These are phyloP conservation scores for Sphaerolaimus hirsutus DNA, from an alignment of 2,888 invertebrate genomes.

Conservation along the genomic window DNA sequence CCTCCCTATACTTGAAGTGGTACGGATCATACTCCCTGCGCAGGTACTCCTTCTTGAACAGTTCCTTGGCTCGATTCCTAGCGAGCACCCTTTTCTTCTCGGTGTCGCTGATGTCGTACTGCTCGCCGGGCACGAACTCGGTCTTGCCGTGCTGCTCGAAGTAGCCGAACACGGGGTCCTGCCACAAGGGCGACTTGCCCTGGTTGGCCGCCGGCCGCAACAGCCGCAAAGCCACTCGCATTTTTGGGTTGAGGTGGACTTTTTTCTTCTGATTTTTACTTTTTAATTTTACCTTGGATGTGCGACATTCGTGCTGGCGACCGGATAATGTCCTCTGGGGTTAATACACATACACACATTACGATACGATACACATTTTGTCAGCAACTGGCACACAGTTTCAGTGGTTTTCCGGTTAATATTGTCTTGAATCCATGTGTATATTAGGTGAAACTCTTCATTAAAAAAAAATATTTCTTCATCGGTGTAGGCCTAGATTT, in stretches of 20 bases:
- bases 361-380: too few species aligned
- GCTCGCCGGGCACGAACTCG: slow-evolving; percentile 19
- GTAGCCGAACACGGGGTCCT: slow-evolving; percentile 14
- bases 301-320: too few species aligned
- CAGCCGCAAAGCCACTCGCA: slow-evolving; percentile 17
- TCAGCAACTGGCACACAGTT: too few species aligned
- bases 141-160: slow-evolving; percentile 20
- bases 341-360: too few species aligned
- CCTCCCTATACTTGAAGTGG: slow-evolving; percentile 20
- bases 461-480: too few species aligned
- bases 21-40: slow-evolving; percentile 22
- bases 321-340: too few species aligned
- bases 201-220: slow-evolving; percentile 23
- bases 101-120: slow-evolving; percentile 20
- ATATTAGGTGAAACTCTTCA: too few species aligned
- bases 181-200: slow-evolving; percentile 21
- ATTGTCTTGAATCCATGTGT: too few species aligned
- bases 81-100: slow-evolving; percentile 19
- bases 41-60: slow-evolving; percentile 23
- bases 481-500: too few species aligned
- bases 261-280: too few species aligned
- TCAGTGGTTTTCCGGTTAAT: too few species aligned
- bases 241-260: slow-evolving; percentile 9
- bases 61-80: slow-evolving; percentile 19
- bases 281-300: too few species aligned